Evolutionary conservation across 2,113 vertebrate species (phyloP).

Genomic region (Syngnathus typhle): DNA sequence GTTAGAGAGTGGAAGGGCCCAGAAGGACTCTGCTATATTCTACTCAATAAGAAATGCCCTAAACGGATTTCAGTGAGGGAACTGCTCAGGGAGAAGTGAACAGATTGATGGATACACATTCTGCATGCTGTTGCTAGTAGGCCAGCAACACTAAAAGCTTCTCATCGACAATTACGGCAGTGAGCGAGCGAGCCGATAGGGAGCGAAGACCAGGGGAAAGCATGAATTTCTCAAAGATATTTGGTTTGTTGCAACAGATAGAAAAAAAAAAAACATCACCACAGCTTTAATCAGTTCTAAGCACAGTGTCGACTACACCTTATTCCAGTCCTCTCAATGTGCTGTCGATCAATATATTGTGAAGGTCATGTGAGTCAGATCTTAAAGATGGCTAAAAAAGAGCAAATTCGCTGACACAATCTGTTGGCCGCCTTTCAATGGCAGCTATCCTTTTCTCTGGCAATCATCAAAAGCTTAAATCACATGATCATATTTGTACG

Average conservation of each 20-base stretch:
- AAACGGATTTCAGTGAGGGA: constrained; percentile 78
- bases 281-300: constrained; percentile 37
- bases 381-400: constrained; percentile 66
- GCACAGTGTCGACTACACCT: constrained; percentile 34
- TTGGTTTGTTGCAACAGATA: constrained; percentile 32
- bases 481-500: not conserved
- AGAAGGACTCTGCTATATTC: constrained; percentile 73
- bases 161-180: constrained; percentile 73
- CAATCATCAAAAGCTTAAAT: constrained; percentile 14
- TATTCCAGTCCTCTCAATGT: constrained; percentile 63
- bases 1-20: constrained; percentile 74
- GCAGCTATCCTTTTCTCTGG: constrained; percentile 37
- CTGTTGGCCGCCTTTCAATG: constrained; percentile 44
- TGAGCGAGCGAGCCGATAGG: constrained; percentile 46
- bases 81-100: constrained; percentile 74
- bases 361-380: constrained; percentile 64
- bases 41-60: constrained; percentile 73
- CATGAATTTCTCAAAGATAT: constrained; percentile 62
- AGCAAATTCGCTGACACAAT: constrained; percentile 52
- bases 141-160: constrained; percentile 69
- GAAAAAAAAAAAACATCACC: constrained; percentile 41
- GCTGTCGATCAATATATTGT: constrained; percentile 55
- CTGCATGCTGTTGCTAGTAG: constrained; percentile 72
- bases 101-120: constrained; percentile 79
- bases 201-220: constrained; percentile 56